These are phyloP conservation scores for Dysdera silvatica DNA, from an alignment of 1,140 invertebrate genomes.

Conservation along the genomic window DNA sequence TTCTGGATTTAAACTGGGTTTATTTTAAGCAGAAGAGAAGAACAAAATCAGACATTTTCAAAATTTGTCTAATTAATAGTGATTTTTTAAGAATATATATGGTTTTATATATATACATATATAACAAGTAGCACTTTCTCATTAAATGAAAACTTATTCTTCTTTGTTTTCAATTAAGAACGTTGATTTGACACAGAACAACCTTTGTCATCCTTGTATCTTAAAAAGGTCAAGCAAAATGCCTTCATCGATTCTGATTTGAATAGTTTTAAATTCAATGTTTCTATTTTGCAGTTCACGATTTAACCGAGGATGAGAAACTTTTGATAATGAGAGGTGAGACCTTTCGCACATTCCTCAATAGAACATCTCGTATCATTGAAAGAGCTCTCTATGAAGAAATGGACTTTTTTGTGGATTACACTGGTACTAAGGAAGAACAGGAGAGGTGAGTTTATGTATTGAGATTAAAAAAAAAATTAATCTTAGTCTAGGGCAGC, in stretches of 20 bases:
- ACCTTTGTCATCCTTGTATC: background rate
- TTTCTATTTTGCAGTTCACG: constrained; percentile 53
- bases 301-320: constrained; percentile 92
- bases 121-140: background rate
- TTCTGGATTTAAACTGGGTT: too few species aligned
- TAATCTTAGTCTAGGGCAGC: too few species aligned
- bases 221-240: too few species aligned
- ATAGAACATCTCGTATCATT: constrained; percentile 74
- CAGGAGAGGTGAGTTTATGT: constrained; percentile 56
- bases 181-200: background rate
- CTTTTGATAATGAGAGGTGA: constrained; percentile 87
- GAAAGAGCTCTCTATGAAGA: constrained; percentile 81
- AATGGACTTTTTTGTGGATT: constrained; percentile 89
- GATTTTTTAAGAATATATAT: too few species aligned
- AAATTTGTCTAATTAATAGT: too few species aligned
- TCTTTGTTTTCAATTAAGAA: background rate
- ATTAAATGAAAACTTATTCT: background rate
- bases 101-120: too few species aligned
- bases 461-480: too few species aligned
- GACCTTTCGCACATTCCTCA: constrained; percentile 86
- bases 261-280: background rate
- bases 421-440: constrained; percentile 68
- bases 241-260: too few species aligned
- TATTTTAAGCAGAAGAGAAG: too few species aligned
- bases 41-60: too few species aligned